These are phyloP conservation scores for Notodonta ziczac DNA, from an alignment of 2,888 invertebrate genomes.

Conservation along the genomic window DNA sequence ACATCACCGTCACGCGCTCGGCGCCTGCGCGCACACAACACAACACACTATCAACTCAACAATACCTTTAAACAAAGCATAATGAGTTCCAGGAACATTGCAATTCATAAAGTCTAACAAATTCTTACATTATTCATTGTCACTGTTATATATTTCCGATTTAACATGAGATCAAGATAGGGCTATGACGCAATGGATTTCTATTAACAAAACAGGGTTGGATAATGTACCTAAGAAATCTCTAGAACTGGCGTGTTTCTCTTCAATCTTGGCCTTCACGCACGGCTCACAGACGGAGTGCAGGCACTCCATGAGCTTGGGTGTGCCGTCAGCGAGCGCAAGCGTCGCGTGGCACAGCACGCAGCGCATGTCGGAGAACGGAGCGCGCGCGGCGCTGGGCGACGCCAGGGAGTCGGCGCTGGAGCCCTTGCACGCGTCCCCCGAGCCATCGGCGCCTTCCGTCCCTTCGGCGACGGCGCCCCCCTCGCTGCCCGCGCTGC, in stretches of 20 bases:
- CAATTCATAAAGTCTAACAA: too few species aligned
- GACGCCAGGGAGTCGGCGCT: slow-evolving; percentile 73
- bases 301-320: slow-evolving; percentile 94
- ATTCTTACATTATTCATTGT: too few species aligned
- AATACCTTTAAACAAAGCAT: too few species aligned
- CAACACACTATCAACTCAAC: background rate
- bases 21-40: slow-evolving; percentile 51
- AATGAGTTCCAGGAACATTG: too few species aligned
- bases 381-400: slow-evolving; percentile 54
- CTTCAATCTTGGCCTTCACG: slow-evolving; percentile 87
- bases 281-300: slow-evolving; percentile 93
- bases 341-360: slow-evolving; percentile 76
- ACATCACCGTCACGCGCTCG: slow-evolving; percentile 81
- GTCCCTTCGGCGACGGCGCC: slow-evolving; percentile 27
- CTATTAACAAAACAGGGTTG: background rate
- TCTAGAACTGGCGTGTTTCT: slow-evolving; percentile 63
- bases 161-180: too few species aligned
- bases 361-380: slow-evolving; percentile 75
- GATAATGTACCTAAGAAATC: slow-evolving; percentile 65
- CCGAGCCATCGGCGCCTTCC: slow-evolving; percentile 24
- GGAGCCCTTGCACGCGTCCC: slow-evolving; percentile 44
- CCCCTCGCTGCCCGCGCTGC: slow-evolving; percentile 24
- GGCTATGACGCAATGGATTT: too few species aligned
- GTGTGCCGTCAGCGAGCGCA: slow-evolving; percentile 76
- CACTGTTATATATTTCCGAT: too few species aligned